Evolutionary conservation across 37 sponge, comb jelly and placozoan genomes (phyloP).

Genomic region (Cliona cf. orientalis): DNA sequence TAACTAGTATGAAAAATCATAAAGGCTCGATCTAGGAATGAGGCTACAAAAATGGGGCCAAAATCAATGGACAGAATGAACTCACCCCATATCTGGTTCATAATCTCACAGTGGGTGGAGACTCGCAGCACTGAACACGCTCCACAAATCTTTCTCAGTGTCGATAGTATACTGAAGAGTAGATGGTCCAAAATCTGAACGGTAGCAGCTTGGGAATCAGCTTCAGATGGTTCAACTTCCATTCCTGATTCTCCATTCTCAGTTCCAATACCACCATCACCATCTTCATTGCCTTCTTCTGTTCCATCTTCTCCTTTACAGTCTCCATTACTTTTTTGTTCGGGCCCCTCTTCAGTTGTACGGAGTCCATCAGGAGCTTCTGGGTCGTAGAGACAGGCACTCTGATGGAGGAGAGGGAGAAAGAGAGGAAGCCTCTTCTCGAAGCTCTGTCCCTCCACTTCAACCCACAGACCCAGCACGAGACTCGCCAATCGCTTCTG

Average conservation of each 20-base stretch:
- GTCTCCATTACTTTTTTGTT: not conserved
- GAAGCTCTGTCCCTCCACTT: slow-evolving; percentile 62
- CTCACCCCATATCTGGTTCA: slow-evolving; percentile 73
- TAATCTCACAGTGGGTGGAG: not conserved
- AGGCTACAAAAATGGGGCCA: not conserved
- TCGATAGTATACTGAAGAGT: slow-evolving; percentile 54
- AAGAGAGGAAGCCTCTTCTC: slow-evolving; percentile 41
- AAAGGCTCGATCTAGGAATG: not conserved
- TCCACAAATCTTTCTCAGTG: slow-evolving; percentile 53
- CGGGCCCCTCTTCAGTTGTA: not conserved
- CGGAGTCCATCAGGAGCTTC: not conserved
- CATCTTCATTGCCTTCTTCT: slow-evolving; percentile 1
- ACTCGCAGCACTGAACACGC: slow-evolving; percentile 33
- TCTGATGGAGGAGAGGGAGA: slow-evolving; percentile 64
- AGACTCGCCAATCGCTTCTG: slow-evolving; percentile 74
- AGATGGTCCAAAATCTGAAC: slow-evolving; percentile 45
- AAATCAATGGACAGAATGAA: not conserved
- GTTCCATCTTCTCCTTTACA: slow-evolving; percentile 15
- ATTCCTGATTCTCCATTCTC: not conserved
- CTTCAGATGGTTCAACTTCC: not conserved
- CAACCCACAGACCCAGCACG: slow-evolving; percentile 62
- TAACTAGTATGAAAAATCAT: not conserved
- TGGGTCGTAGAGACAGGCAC: slow-evolving; percentile 10
- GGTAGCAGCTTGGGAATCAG: not conserved
- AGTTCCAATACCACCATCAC: not conserved